Evolutionary conservation across 2,888 invertebrate genomes (phyloP).

Genomic region (Agrochola lychnidis): DNA sequence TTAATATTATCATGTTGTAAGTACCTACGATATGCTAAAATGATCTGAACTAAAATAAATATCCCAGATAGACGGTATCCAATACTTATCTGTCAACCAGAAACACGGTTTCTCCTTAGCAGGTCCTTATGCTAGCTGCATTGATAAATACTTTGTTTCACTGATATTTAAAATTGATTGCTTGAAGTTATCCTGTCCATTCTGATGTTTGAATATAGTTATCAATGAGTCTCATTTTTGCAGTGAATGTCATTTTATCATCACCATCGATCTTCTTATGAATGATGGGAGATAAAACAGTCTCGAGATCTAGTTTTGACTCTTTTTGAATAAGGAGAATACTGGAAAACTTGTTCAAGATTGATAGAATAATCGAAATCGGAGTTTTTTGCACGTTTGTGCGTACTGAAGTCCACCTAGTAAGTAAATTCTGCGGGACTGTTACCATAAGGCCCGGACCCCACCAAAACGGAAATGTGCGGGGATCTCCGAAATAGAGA

Average conservation of each 20-base stretch:
- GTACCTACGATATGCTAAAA: not conserved
- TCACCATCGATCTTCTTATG: not conserved
- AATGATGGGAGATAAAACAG: slow-evolving; percentile 7
- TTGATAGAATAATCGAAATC: not conserved
- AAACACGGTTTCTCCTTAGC: not conserved
- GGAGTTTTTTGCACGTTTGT: not conserved
- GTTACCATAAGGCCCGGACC: not conserved
- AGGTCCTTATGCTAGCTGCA: not conserved
- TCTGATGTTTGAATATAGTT: slow-evolving; percentile 1
- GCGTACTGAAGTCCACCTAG: not conserved
- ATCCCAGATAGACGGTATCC: not conserved
- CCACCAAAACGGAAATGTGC: no score
- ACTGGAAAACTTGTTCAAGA: not conserved
- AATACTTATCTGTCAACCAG: not conserved
- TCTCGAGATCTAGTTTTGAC: not conserved
- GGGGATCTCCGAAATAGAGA: no score
- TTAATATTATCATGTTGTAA: not conserved
- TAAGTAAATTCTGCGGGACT: not conserved
- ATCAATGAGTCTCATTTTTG: slow-evolving; percentile 5
- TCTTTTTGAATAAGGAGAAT: not conserved
- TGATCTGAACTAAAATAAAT: not conserved
- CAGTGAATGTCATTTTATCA: slow-evolving; percentile 2
- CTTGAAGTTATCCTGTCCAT: not conserved
- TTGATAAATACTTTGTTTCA: not conserved
- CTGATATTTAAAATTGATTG: slow-evolving; percentile 8